Evolutionary conservation across 2,888 invertebrate genomes (phyloP).

Genomic region (Ptychoptera albimana): DNA sequence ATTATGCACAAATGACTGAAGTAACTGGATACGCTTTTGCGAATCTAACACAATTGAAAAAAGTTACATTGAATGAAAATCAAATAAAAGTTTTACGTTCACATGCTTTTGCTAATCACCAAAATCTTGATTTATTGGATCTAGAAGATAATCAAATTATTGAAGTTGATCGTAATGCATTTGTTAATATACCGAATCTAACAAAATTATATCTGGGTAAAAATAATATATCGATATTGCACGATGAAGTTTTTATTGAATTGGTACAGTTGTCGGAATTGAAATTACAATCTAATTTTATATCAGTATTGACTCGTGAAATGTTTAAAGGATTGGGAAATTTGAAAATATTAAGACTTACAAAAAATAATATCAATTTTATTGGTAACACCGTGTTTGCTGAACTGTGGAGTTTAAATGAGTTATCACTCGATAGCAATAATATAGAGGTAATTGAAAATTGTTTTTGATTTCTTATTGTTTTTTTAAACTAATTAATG

Average conservation of each 20-base stretch:
- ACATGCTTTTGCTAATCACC: slow-evolving; percentile 56
- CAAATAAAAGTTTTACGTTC: slow-evolving; percentile 49
- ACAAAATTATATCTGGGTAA: slow-evolving; percentile 65
- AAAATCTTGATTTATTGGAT: slow-evolving; percentile 48
- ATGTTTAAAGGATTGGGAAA: slow-evolving; percentile 62
- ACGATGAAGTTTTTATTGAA: slow-evolving; percentile 67
- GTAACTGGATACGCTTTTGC: slow-evolving; percentile 57
- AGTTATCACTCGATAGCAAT: slow-evolving; percentile 53
- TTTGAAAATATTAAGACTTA: slow-evolving; percentile 55
- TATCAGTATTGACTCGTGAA: slow-evolving; percentile 56
- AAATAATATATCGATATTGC: slow-evolving; percentile 71
- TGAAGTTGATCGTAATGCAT: slow-evolving; percentile 55
- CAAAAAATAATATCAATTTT: slow-evolving; percentile 57
- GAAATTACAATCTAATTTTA: slow-evolving; percentile 63
- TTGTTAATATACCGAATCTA: slow-evolving; percentile 53
- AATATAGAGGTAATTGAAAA: slow-evolving; percentile 41
- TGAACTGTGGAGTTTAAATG: slow-evolving; percentile 56
- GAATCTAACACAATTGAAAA: slow-evolving; percentile 50
- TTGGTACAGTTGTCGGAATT: slow-evolving; percentile 59
- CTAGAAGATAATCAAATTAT: slow-evolving; percentile 61
- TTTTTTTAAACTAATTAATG: neutral
- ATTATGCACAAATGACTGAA: slow-evolving; percentile 54
- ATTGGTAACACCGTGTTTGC: slow-evolving; percentile 66
- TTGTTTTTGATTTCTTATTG: neutral
- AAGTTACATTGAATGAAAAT: slow-evolving; percentile 50